Evolutionary conservation across 1,140 invertebrate species (phyloP).

Genomic region (Hyposmocoma kahamanoa): DNA sequence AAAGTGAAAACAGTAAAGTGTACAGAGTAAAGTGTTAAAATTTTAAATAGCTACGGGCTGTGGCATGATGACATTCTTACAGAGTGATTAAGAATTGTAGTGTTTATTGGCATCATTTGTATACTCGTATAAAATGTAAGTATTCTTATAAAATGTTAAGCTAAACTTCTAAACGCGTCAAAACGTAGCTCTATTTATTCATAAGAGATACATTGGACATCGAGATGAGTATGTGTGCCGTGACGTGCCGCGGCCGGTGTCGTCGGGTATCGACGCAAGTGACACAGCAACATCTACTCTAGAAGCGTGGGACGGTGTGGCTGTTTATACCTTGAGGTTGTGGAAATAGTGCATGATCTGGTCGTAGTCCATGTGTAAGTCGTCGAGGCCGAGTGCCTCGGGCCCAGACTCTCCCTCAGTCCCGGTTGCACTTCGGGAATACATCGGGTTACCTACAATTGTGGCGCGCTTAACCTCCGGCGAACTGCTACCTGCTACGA

Average conservation of each 20-base stretch:
- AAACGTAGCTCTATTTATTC: slow-evolving; percentile 66
- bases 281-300: slow-evolving; percentile 61
- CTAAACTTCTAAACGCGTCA: slow-evolving; percentile 66
- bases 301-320: slow-evolving; percentile 58
- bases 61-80: slow-evolving; percentile 19
- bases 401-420: slow-evolving; percentile 71
- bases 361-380: slow-evolving; percentile 95
- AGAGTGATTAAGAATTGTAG: slow-evolving; percentile 32
- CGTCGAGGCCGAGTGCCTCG: slow-evolving; percentile 81
- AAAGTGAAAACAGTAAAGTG: slow-evolving; percentile 18
- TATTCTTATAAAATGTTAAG: slow-evolving; percentile 64
- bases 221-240: slow-evolving; percentile 30
- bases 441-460: slow-evolving; percentile 92
- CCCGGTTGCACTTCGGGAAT: slow-evolving; percentile 75
- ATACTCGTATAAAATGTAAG: slow-evolving; percentile 62
- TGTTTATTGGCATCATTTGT: slow-evolving; percentile 47
- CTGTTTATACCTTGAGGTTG: slow-evolving; percentile 90
- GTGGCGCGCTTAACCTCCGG: slow-evolving; percentile 86
- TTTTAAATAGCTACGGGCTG: slow-evolving; percentile 26
- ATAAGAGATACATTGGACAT: slow-evolving; percentile 64
- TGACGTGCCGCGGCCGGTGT: slow-evolving; percentile 23
- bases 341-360: slow-evolving; percentile 98
- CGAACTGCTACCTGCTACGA: slow-evolving; percentile 63
- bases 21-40: slow-evolving; percentile 16
- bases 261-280: slow-evolving; percentile 41